Evolutionary conservation across 37 sponge, comb jelly and placozoan species (phyloP), one percentile per base, ranked within the genome.

Genomic region (Diacarnus erythraeanus): DNA sequence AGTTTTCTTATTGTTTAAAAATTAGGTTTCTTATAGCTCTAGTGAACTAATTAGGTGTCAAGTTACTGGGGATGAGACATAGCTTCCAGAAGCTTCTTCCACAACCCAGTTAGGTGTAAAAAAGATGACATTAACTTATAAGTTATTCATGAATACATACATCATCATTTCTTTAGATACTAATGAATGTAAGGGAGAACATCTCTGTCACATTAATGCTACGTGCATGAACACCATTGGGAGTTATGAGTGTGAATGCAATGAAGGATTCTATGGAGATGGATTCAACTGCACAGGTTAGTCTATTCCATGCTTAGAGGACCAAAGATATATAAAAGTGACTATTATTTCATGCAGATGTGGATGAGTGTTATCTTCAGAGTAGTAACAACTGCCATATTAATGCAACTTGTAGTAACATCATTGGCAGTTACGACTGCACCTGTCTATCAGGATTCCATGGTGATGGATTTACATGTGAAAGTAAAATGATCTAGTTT

Each of bases 181-280:
- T 78, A 65, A 88, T 83, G 83, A 82, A 51, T 88, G 89, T 63
- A 12, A 6, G 6, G 51, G 12, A 47, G 51, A 0, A 25, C 2
- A 8, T 34, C 64, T 40, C 6, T 83, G 89, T 51, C 21, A 57
- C 39, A 33, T 2, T 1, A 73, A 68, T 74, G 71, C 68, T 31
- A 12, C 42, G 36, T 87, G 88, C 35, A 35, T 26, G 18, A 42
- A 87, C 54, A 80, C 71, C 44, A 57, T 20, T 2, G 88, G 88
- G 22, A 67, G 83, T 42, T 82, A 69, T 59, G 5, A 39, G 43
- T 88, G 88, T 35, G 10, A 69, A 0, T 88, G 88, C 71, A 40
- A 37, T 3, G 33, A 37, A 38, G 88, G 88, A 0, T 88, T 71
- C 71, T 77, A 77, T 71, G 76, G 83, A 34, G 36, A 66, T 76